Base-by-base conservation (phyloP, 2,888 invertebrate genomes). In the Empis livida region DNA sequence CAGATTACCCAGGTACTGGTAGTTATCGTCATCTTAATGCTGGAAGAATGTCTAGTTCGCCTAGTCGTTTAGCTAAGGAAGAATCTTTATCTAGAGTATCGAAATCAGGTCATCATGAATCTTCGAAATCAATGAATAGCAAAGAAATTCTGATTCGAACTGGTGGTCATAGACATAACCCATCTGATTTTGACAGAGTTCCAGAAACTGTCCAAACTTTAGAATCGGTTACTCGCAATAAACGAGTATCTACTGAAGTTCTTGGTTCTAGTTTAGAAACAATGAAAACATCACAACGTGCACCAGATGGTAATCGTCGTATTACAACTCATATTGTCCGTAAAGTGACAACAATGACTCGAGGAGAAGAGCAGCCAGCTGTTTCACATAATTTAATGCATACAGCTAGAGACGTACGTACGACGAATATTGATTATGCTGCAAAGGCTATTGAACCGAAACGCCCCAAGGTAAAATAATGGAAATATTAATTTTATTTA, bases 251-350 rank as follows among this genome's bases (percentile, higher is more conserved):
- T 63, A 88, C 89, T 59, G 87, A 88, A 74, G 82, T 89, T 64
- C 73, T 87, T 60, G 89, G 88, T 61, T 85, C 84, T 63, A 86
- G 87, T 52, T 73, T 86, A 64, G 87, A 89, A 71, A 84, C 87
- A 59, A 84, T 84, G 53, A 85, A 87, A 71, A 82, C 86, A 60
- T 84, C 85, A 65, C 80, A 83, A 68, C 79, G 80, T 63, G 82
- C 82, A 49, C 81, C 84, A 54, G 82, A 80, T 62, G 88, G 89
- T 37, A 81, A 83, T 62, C 76, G 86, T 51, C 79, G 88, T 55
- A 86, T 91, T 55, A 91, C 89, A 23, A 87, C 90, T 40, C 80
- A 87, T 62, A 86, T 91, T 53, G 82, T 91, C 45, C 76, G 88
- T 52, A 91, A 90, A 68, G 88, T 92, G 57, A 92, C 91, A 32